phyloP scores from a whole-genome alignment of 2,797 vertebrate genomes.

The Sebastes hubbsi region DNA sequence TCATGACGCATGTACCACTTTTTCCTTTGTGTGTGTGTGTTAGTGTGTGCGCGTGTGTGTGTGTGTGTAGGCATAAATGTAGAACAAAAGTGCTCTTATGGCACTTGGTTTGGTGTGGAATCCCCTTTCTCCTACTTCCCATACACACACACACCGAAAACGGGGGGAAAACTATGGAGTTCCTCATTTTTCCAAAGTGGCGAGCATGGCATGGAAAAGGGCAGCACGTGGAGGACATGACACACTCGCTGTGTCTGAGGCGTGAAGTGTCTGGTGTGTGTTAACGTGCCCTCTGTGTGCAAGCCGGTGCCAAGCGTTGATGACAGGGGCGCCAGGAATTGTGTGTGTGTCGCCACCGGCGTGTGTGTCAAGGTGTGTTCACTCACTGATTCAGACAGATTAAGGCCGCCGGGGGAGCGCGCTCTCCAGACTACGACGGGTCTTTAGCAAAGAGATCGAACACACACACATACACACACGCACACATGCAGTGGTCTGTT shows the following conservation, averaged over 20 bases:
- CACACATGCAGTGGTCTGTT: conserved; percentile 49
- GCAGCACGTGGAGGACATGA: conserved; percentile 57
- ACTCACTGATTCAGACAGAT: conserved; percentile 55
- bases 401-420: conserved; percentile 31
- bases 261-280: conserved; percentile 68
- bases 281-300: conserved; percentile 69
- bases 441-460: conserved; percentile 30
- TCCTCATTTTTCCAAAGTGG: conserved; percentile 61
- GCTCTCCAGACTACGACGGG: conserved; percentile 46
- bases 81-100: conserved; percentile 73
- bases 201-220: conserved; percentile 70
- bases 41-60: conserved; percentile 28
- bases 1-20: conserved; percentile 66
- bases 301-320: conserved; percentile 62
- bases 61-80: conserved; percentile 32
- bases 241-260: conserved; percentile 56
- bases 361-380: conserved; percentile 60
- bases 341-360: conserved; percentile 14
- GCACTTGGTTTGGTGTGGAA: conserved; percentile 54
- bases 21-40: conserved; percentile 57
- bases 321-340: conserved; percentile 66
- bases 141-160: not conserved
- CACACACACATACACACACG: conserved; percentile 37
- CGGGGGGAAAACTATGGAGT: no score
- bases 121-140: conserved; percentile 72